A percentile compares a stretch with the other conserved stretches of the same genome.
Conservation (phyloP, 2,888 invertebrate genomes). For the Rhagium mordax region DNA sequence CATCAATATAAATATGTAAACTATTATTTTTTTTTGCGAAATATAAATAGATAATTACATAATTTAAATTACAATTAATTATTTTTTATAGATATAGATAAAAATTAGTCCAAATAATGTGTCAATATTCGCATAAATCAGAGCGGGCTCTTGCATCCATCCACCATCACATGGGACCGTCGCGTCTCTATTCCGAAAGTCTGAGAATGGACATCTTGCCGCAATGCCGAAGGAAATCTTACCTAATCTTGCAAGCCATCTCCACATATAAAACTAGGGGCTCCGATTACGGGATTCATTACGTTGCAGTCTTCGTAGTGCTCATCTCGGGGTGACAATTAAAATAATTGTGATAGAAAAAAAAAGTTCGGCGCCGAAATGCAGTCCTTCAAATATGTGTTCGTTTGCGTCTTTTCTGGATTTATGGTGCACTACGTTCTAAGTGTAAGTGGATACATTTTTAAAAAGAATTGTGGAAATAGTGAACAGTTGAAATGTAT, state of each 20-base stretch:
- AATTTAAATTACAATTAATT: too few relatives aligned
- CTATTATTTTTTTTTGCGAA: too few relatives aligned
- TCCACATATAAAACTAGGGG: slow-evolving; percentile 61
- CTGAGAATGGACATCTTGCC: slow-evolving; percentile 42
- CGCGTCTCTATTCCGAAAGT: slow-evolving; percentile 37
- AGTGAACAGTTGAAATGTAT: neutral
- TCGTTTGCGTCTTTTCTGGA: slow-evolving; percentile 60
- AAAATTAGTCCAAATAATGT: slow-evolving; percentile 2
- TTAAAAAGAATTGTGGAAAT: neutral
- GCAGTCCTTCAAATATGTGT: slow-evolving; percentile 54
- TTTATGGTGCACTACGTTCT: slow-evolving; percentile 60
- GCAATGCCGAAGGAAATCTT: slow-evolving; percentile 51
- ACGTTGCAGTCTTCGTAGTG: slow-evolving; percentile 29
- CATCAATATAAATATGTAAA: too few relatives aligned
- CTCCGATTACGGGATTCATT: slow-evolving; percentile 50
- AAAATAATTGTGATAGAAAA: slow-evolving; percentile 11
- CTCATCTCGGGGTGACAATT: slow-evolving; percentile 4
- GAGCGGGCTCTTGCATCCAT: slow-evolving; percentile 1
- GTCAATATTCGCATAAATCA: slow-evolving; percentile 7
- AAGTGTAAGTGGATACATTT: slow-evolving; percentile 60
- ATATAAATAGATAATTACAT: too few relatives aligned
- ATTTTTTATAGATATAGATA: too few relatives aligned
- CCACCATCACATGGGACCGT: neutral
- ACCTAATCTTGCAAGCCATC: slow-evolving; percentile 60
- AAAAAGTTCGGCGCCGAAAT: slow-evolving; percentile 38